Base-by-base conservation (phyloP, 2,113 vertebrate species). In the Chloebia gouldiae region DNA sequence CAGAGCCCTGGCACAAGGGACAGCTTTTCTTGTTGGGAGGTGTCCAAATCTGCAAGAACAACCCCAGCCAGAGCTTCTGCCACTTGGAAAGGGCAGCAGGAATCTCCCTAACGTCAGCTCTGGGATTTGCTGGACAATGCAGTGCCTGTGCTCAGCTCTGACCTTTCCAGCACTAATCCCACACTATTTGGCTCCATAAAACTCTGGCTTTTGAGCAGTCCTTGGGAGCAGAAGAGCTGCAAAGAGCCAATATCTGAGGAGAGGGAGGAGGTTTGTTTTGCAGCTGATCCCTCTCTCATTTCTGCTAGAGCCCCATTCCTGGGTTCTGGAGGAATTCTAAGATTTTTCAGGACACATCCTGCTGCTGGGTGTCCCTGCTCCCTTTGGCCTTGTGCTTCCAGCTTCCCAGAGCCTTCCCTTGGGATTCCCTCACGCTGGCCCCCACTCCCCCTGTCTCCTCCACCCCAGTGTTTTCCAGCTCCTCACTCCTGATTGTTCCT, bases 361-460 rank as follows among this genome's bases (percentile, higher is more conserved):
- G 19, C 45, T 12, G 12, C 18, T 13, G 49, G 47, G 33, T 4
- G 19, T 39, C 18, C 35, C 50, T 9, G 35, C 50, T 44, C 12
- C 16, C 33, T 17, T 5, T 1, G 3, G 42, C 60, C 8, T n/a
- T 23, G 20, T 7, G 30, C 24, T 73, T 51, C 47, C 68, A 20
- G 53, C 31, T 37, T 17, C 53, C 65, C 8, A 1, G 47, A 33
- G 56, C 40, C n/a, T 60, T 56, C 16, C 63, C 16, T 11, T 8
- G 16, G 10, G 1, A 37, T 28, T 53, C 64, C 35, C 63, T 71
- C 7, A 2, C 0, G 0, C 40, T 39, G 69, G 18, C 25, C 53
- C 20, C 44, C 17, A 22, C 8, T n/a, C 15, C n/a, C 22, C 56
- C 50, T 2, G 0, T 39, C 61, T 71, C 31, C 37, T 42, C 16